Base-by-base conservation (phyloP, 2,888 invertebrate genomes). In the Iselma pallidipennis region DNA sequence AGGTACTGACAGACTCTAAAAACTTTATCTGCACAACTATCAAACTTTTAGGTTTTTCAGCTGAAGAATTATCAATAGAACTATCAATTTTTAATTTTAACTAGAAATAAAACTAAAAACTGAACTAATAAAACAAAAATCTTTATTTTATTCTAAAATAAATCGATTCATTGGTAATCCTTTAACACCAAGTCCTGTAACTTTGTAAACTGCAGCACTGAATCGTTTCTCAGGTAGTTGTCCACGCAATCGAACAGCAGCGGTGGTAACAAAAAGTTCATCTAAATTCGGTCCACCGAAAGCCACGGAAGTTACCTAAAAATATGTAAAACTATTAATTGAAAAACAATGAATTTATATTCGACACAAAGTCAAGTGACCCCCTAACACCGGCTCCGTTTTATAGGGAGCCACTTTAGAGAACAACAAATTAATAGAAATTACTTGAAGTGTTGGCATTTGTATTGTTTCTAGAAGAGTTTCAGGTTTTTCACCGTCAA, bases 281-380 rank as follows among this genome's bases (percentile, higher is more conserved):
- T 89, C 88, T 53, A 88, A 79, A 66, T 83, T 80, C 3, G 84
- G 80, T 0, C 91, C 91, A 2, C 91, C 91, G 79, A 88, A 92
- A 23, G 89, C 87, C 16, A 84, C 86, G 0, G 91, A 91, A 0
- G 91, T 91, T 48, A 69, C 59, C 72, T 74, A 59, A 21, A 62
- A 52, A 5, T 3, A 48, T 0, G 87, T 31, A 31, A 31, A 1
- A 31, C 10, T n/a, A 31, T 31, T 31, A 31, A 1, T 31, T 0
- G 10, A 31, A 86, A 0, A n/a, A n/a, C n/a, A n/a, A n/a, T n/a
- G n/a, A n/a, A n/a, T n/a, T n/a, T n/a, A n/a, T n/a, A n/a, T n/a
- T n/a, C n/a, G n/a, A n/a, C n/a, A n/a, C n/a, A n/a, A n/a, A n/a
- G n/a, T n/a, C n/a, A n/a, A n/a, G n/a, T n/a, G n/a, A n/a, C n/a